These are phyloP conservation scores for Serrognathus titanus DNA, from an alignment of 2,888 invertebrate genomes.

Conservation along the genomic window DNA sequence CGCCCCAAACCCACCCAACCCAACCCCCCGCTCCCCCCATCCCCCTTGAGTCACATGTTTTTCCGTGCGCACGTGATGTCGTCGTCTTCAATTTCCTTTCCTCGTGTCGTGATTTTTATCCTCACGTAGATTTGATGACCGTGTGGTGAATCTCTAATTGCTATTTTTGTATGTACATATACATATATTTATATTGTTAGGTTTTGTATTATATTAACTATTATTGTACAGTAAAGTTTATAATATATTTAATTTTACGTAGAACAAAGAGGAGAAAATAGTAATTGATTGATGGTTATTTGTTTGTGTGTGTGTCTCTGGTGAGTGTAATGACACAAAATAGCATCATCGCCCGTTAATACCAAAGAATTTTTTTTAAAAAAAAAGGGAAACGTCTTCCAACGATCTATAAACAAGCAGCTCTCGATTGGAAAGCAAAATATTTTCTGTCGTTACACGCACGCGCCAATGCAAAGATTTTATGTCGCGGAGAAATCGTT, in stretches of 20 bases:
- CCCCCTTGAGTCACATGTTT: background rate
- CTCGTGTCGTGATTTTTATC: background rate
- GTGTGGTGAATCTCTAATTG: constrained; percentile 18
- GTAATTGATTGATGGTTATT: no score
- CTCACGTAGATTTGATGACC: constrained; percentile 5
- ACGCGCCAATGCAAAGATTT: no score
- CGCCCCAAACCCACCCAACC: background rate
- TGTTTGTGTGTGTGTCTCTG: no score
- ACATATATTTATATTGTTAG: constrained; percentile 17
- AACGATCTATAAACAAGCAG: no score
- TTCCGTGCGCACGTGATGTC: background rate
- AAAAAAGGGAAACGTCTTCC: no score
- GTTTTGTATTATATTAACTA: constrained; percentile 20
- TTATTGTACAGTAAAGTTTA: constrained; percentile 19
- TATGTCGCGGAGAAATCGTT: no score
- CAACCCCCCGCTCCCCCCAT: background rate
- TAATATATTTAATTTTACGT: constrained; percentile 16
- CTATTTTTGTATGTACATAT: constrained; percentile 19
- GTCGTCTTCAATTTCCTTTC: constrained; percentile 5
- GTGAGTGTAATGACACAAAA: no score
- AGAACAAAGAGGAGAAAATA: background rate
- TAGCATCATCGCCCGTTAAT: no score
- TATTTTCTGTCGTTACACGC: no score
- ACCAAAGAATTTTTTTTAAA: no score
- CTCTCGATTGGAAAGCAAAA: no score